These are phyloP conservation scores for Aricia artaxerxes DNA, from an alignment of 2,888 invertebrate species.

Conservation along the genomic window DNA sequence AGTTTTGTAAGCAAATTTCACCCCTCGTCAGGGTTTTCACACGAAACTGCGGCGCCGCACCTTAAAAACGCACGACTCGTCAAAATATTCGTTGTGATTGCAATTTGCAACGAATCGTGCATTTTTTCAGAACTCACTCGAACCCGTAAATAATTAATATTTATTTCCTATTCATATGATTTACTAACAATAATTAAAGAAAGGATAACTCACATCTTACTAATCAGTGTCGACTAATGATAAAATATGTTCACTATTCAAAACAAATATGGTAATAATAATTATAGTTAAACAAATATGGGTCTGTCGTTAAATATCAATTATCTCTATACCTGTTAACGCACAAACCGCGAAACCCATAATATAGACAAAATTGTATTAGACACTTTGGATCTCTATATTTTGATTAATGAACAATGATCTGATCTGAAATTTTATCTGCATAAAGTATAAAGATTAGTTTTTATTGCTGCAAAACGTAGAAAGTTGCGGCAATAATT, in stretches of 20 bases:
- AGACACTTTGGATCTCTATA: too few relatives aligned
- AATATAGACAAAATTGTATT: too few relatives aligned
- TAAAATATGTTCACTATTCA: too few relatives aligned
- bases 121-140: not conserved
- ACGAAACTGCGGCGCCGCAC: not conserved
- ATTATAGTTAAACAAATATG: not conserved
- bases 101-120: not conserved
- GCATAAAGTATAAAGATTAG: not conserved
- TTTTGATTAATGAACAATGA: not conserved
- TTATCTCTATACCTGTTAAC: too few relatives aligned
- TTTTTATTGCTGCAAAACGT: not conserved
- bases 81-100: not conserved
- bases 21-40: not conserved
- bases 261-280: not conserved
- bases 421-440: not conserved
- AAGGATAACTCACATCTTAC: too few relatives aligned
- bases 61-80: not conserved
- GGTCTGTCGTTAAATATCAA: too few relatives aligned
- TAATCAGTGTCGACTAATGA: too few relatives aligned
- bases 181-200: too few relatives aligned
- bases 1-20: constrained; percentile 28
- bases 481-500: not conserved
- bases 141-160: too few relatives aligned
- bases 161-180: too few relatives aligned
- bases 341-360: too few relatives aligned